These are phyloP conservation scores for Diadromus collaris DNA, from an alignment of 2,888 invertebrate species.

Conservation along the genomic window DNA sequence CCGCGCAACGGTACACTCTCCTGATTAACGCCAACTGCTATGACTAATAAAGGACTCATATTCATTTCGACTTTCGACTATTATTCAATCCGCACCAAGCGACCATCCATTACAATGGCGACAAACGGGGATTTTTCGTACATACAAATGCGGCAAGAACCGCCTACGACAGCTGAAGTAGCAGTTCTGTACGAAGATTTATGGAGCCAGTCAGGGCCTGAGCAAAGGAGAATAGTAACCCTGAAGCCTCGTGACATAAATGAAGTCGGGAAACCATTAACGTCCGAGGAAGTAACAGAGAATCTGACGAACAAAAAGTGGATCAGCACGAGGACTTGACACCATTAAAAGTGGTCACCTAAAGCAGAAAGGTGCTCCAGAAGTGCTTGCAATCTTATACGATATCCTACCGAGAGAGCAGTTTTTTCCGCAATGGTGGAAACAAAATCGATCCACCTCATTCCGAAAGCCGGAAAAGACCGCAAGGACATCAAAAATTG, in stretches of 20 bases:
- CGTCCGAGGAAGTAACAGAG: conserved; percentile 50
- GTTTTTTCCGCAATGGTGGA: no score
- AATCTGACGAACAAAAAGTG: neutral
- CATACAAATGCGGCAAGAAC: neutral
- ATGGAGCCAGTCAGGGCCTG: conserved; percentile 64
- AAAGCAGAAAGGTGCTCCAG: neutral
- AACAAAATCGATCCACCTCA: no score
- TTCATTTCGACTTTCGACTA: no score
- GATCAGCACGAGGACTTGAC: conserved; percentile 68
- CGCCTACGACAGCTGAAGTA: conserved; percentile 27
- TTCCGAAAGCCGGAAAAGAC: no score
- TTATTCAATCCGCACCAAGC: no score
- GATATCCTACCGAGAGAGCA: conserved; percentile 32
- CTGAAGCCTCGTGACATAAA: neutral
- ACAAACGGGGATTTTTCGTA: conserved; percentile 55
- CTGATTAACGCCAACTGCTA: no score
- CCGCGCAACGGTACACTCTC: no score
- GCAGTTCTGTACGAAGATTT: conserved; percentile 64
- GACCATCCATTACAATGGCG: no score
- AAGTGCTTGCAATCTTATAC: conserved; percentile 4
- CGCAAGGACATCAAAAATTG: no score
- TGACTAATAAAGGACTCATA: no score
- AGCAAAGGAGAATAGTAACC: neutral
- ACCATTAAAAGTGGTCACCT: conserved; percentile 63
- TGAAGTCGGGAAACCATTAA: conserved; percentile 29